Conservation (phyloP, 2,888 invertebrate genomes). For the Drosophila niveifrons region DNA sequence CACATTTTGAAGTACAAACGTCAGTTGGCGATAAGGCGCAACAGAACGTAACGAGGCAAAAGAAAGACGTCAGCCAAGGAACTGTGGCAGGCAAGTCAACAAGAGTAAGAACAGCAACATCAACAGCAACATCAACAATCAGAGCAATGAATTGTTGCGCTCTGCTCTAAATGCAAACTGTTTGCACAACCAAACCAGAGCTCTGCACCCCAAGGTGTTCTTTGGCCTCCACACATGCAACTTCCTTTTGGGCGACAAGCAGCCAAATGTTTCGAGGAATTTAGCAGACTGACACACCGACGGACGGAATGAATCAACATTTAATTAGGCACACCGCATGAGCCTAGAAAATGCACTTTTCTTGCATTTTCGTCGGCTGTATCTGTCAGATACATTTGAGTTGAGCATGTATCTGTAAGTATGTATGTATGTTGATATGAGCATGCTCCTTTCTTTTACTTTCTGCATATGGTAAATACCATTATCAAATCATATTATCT, state of each 20-base stretch:
- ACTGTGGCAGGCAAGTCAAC: slow-evolving; percentile 62
- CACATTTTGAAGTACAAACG: slow-evolving; percentile 82
- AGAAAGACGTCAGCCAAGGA: slow-evolving; percentile 64
- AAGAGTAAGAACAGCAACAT: slow-evolving; percentile 39
- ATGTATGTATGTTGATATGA: slow-evolving; percentile 2
- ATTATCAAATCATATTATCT: slow-evolving; percentile 85
- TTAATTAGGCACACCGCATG: slow-evolving; percentile 58
- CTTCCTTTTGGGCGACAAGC: slow-evolving; percentile 8
- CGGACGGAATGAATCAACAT: slow-evolving; percentile 48
- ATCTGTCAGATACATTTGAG: slow-evolving; percentile 29
- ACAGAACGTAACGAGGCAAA: slow-evolving; percentile 55
- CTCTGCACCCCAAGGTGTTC: neutral
- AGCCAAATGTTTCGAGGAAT: slow-evolving; percentile 44
- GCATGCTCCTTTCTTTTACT: slow-evolving; percentile 62
- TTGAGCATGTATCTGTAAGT: slow-evolving; percentile 3
- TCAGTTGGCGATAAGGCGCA: slow-evolving; percentile 75
- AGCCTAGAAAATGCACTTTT: slow-evolving; percentile 1
- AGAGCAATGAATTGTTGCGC: slow-evolving; percentile 49
- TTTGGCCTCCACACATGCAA: slow-evolving; percentile 12
- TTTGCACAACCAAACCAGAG: slow-evolving; percentile 60
- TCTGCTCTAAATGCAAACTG: slow-evolving; percentile 75
- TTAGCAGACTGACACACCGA: neutral
- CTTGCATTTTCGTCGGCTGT: slow-evolving; percentile 5
- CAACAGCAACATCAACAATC: slow-evolving; percentile 43
- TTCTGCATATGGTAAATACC: slow-evolving; percentile 84